Conservation (phyloP, 2,888 invertebrate species). For the Coecobrya sp. region DNA sequence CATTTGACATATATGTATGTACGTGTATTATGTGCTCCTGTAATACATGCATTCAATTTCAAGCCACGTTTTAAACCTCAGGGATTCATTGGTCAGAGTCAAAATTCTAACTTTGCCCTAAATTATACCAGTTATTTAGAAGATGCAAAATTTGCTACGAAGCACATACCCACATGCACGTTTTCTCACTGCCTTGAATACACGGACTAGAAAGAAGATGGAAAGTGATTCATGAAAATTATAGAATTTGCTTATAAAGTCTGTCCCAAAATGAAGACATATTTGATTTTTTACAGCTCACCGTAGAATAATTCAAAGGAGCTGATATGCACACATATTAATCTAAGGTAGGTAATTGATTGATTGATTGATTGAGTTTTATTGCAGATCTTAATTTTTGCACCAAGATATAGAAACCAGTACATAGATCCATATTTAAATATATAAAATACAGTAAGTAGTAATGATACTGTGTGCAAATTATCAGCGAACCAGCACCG, state of each 20-base stretch:
- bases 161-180: background rate
- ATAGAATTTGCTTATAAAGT: background rate
- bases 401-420: too few relatives aligned
- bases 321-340: too few relatives aligned
- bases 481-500: too few relatives aligned
- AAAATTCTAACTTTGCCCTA: constrained; percentile 35
- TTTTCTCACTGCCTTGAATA: background rate
- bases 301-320: too few relatives aligned
- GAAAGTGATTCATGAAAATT: background rate
- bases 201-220: background rate
- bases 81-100: constrained; percentile 50
- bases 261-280: too few relatives aligned
- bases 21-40: background rate
- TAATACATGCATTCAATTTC: constrained; percentile 53
- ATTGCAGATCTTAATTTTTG: too few relatives aligned
- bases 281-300: too few relatives aligned
- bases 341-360: too few relatives aligned
- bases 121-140: constrained; percentile 52
- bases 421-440: too few relatives aligned
- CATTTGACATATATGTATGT: background rate
- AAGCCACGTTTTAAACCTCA: constrained; percentile 49
- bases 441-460: too few relatives aligned
- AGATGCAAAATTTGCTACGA: constrained; percentile 27
- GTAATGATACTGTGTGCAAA: too few relatives aligned
- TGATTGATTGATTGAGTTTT: too few relatives aligned